These are phyloP conservation scores for Aethes cnicana DNA, from an alignment of 2,888 invertebrate species.

Conservation along the genomic window DNA sequence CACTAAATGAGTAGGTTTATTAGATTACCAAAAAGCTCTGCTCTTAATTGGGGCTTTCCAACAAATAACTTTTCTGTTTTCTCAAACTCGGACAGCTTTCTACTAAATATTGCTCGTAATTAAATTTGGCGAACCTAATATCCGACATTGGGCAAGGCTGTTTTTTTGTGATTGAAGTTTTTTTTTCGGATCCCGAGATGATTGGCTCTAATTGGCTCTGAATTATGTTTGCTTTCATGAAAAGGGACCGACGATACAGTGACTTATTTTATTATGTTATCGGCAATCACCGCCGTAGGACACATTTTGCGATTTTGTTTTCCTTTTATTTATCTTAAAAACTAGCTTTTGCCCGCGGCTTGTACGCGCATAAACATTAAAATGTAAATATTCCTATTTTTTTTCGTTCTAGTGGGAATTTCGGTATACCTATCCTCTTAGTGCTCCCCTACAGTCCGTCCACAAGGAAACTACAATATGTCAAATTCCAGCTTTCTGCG, in stretches of 20 bases:
- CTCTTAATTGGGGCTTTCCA: conserved; percentile 80
- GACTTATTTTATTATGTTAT: background rate
- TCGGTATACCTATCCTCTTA: no score
- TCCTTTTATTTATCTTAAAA: no score
- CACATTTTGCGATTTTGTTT: background rate
- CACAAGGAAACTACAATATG: no score
- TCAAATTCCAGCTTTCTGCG: no score
- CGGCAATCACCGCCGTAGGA: no score
- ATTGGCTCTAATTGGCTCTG: conserved; percentile 4
- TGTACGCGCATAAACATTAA: no score
- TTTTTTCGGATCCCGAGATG: background rate
- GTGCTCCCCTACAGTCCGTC: no score
- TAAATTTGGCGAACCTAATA: conserved; percentile 65
- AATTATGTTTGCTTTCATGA: conserved; percentile 7
- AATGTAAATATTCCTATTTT: no score
- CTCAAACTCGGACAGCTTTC: conserved; percentile 77
- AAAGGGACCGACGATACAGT: background rate
- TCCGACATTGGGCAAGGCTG: conserved; percentile 47
- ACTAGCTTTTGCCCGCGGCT: no score
- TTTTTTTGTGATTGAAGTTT: conserved; percentile 5
- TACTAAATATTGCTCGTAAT: conserved; percentile 75
- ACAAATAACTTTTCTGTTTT: conserved; percentile 80
- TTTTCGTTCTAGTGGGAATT: no score
- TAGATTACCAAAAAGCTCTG: conserved; percentile 80
- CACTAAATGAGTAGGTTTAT: conserved; percentile 81